Evolutionary conservation across 2,888 invertebrate genomes (phyloP).

Genomic region (Machimus atricapillus): DNA sequence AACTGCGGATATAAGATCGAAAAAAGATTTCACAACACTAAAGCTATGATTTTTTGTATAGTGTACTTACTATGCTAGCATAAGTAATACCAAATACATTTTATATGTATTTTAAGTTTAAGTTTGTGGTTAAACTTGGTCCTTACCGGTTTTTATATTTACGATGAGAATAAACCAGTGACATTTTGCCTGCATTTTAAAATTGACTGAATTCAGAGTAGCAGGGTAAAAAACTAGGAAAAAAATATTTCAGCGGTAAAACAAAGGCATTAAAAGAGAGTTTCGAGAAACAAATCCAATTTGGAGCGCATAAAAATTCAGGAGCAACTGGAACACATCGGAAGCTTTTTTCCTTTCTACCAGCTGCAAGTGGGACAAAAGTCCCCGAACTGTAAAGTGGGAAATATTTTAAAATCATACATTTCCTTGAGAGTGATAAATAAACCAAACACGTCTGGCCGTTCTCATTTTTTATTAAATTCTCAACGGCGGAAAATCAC

Average conservation of each 20-base stretch:
- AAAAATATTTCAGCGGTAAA: not conserved
- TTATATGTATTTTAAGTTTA: no score
- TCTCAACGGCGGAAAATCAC: constrained; percentile 25
- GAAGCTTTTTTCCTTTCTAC: not conserved
- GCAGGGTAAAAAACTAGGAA: not conserved
- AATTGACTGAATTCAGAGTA: not conserved
- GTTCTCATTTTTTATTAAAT: constrained; percentile 31
- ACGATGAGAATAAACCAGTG: no score
- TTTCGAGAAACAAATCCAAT: not conserved
- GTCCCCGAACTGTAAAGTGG: not conserved
- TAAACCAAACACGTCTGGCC: constrained; percentile 30
- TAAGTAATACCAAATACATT: no score
- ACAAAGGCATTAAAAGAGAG: not conserved
- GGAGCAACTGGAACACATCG: not conserved
- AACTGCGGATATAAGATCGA: no score
- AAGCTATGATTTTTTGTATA: no score
- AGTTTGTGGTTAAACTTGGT: no score
- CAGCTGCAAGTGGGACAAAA: not conserved
- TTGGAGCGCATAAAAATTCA: not conserved
- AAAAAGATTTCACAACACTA: no score
- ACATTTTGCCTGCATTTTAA: not conserved
- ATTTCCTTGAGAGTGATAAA: constrained; percentile 12
- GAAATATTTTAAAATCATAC: not conserved
- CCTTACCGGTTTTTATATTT: no score
- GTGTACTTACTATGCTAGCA: no score